Conservation (phyloP, 1,140 invertebrate species). For the Trichonephila clavipes region DNA sequence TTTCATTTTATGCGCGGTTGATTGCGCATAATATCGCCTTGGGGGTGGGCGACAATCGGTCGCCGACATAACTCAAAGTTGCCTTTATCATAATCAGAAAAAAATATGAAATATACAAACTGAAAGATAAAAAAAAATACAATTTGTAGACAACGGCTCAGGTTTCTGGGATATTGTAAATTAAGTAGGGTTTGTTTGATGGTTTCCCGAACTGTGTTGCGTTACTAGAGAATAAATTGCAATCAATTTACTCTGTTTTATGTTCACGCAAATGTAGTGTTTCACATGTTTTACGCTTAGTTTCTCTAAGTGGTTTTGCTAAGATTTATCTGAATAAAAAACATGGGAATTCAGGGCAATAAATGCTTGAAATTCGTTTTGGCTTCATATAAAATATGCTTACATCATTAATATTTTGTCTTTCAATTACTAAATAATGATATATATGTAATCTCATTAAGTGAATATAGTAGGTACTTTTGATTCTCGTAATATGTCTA, state of each 20-base stretch:
- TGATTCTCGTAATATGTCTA: too few species aligned
- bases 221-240: neutral
- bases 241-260: conserved; percentile 9
- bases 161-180: neutral
- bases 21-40: conserved; percentile 45
- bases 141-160: neutral
- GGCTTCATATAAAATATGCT: too few species aligned
- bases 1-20: conserved; percentile 50
- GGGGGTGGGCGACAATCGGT: conserved; percentile 2
- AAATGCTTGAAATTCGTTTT: too few species aligned
- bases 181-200: conserved; percentile 4
- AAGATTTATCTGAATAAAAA: neutral
- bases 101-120: conserved; percentile 6
- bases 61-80: conserved; percentile 26
- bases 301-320: neutral
- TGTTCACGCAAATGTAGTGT: neutral
- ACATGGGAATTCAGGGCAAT: too few species aligned
- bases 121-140: neutral
- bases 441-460: too few species aligned
- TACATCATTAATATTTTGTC: too few species aligned
- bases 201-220: conserved; percentile 21
- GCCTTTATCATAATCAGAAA: neutral
- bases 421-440: too few species aligned
- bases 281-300: neutral
- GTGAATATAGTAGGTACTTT: too few species aligned